These are phyloP conservation scores for Ophioninae sp. DNA, from an alignment of 2,888 invertebrate species.

Conservation along the genomic window DNA sequence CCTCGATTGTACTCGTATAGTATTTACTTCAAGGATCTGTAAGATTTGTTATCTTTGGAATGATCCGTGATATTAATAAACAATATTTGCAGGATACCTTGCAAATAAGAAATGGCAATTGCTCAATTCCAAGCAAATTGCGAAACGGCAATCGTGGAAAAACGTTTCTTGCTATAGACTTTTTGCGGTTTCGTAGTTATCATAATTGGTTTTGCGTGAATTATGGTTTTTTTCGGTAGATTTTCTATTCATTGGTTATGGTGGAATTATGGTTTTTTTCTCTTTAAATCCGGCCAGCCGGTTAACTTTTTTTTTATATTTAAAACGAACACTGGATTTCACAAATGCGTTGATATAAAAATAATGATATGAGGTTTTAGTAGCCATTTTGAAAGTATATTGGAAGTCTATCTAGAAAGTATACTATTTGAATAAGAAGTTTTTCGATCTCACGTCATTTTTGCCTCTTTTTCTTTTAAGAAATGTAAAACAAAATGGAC, in stretches of 20 bases:
- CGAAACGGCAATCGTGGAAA: not conserved
- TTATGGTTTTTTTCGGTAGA: too few species aligned
- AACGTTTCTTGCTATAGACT: not conserved
- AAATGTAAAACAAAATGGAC: not conserved
- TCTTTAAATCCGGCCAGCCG: not conserved
- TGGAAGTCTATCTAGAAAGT: not conserved
- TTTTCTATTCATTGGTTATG: not conserved
- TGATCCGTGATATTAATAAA: conserved; percentile 3
- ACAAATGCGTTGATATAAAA: not conserved
- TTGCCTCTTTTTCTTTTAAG: not conserved
- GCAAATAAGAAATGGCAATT: not conserved
- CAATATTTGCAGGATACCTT: not conserved
- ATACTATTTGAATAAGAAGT: not conserved
- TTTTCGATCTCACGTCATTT: not conserved
- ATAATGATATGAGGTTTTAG: not conserved
- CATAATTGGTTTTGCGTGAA: not conserved
- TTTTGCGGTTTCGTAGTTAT: not conserved
- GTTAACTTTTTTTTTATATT: not conserved
- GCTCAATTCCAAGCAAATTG: not conserved
- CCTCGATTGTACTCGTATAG: conserved; percentile 36
- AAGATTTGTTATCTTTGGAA: not conserved
- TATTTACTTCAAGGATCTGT: conserved; percentile 42
- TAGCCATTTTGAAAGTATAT: too few species aligned
- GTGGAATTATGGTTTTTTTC: not conserved
- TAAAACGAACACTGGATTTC: not conserved